Conservation (phyloP, 2,797 vertebrate species). For the Pteronotus mesoamericanus region DNA sequence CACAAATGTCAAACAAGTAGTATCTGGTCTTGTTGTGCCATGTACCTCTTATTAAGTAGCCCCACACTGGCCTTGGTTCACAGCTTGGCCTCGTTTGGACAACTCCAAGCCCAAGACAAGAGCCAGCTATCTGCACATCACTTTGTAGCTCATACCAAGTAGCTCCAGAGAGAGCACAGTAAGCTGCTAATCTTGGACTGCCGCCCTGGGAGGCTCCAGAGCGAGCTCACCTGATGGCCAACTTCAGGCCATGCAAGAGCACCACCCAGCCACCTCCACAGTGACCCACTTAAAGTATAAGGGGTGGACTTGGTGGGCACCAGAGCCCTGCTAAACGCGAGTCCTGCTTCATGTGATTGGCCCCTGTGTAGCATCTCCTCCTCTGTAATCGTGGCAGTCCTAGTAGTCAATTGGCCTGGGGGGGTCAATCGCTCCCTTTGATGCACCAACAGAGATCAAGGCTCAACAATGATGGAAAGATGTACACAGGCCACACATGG, state of each 20-base stretch:
- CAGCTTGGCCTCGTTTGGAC: not conserved
- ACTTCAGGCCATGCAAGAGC: not conserved
- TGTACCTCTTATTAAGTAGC: not conserved
- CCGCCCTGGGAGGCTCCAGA: not conserved
- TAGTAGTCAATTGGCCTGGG: not conserved
- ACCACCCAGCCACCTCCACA: not conserved
- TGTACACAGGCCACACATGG: not conserved
- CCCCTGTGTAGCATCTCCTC: not conserved
- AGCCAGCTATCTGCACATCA: not conserved
- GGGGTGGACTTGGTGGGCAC: not conserved
- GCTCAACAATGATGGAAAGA: not conserved
- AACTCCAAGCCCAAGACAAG: not conserved
- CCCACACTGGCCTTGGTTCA: not conserved
- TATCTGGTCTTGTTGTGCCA: no score
- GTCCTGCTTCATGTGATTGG: no score
- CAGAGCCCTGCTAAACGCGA: no score
- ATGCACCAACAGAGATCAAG: not conserved
- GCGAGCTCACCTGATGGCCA: not conserved
- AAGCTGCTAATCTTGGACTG: not conserved
- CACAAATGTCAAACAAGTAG: no score
- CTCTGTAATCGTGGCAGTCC: not conserved
- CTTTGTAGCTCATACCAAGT: not conserved
- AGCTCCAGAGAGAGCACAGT: not conserved
- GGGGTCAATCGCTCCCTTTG: not conserved
- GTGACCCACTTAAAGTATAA: not conserved